phyloP scores from a whole-genome alignment of 2,888 invertebrate genomes.

The Campoplex nolae region DNA sequence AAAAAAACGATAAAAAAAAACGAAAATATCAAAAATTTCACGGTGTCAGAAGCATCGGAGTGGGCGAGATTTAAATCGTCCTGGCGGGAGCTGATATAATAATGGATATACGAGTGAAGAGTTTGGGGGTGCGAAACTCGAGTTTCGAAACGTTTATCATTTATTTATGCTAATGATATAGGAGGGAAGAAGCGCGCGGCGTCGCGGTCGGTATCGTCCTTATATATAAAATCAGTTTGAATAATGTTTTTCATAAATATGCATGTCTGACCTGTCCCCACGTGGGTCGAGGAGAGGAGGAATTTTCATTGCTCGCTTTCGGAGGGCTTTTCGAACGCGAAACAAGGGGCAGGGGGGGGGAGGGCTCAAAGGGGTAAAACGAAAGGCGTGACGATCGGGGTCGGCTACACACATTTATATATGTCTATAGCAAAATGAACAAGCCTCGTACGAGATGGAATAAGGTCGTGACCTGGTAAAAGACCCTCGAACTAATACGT shows the following conservation, averaged over 20 bases:
- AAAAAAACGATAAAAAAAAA: too few relatives aligned
- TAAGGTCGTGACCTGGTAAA: conserved; percentile 76
- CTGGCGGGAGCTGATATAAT: conserved; percentile 1
- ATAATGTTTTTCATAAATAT: conserved; percentile 83
- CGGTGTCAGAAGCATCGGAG: conserved; percentile 34
- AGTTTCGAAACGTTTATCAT: conserved; percentile 77
- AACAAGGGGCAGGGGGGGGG: conserved; percentile 8
- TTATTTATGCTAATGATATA: conserved; percentile 79
- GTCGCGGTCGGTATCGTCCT: conserved; percentile 79
- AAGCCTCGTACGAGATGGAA: conserved; percentile 73
- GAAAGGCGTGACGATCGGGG: conserved; percentile 80
- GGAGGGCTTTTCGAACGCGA: conserved; percentile 41
- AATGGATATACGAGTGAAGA: neutral
- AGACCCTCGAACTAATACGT: conserved; percentile 53
- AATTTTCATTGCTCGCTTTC: conserved; percentile 31
- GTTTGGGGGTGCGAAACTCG: conserved; percentile 49
- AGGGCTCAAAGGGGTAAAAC: conserved; percentile 66
- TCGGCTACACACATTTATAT: conserved; percentile 70
- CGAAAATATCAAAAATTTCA: conserved; percentile 30
- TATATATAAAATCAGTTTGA: conserved; percentile 82
- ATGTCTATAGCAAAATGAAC: neutral
- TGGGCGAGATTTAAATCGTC: conserved; percentile 51
- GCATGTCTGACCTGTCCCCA: conserved; percentile 74
- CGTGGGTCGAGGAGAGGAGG: conserved; percentile 62
- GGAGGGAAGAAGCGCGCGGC: conserved; percentile 68